Evolutionary conservation across 2,888 invertebrate species (phyloP), one percentile per base, ranked within the genome.

Genomic region (Yponomeuta sedellus): DNA sequence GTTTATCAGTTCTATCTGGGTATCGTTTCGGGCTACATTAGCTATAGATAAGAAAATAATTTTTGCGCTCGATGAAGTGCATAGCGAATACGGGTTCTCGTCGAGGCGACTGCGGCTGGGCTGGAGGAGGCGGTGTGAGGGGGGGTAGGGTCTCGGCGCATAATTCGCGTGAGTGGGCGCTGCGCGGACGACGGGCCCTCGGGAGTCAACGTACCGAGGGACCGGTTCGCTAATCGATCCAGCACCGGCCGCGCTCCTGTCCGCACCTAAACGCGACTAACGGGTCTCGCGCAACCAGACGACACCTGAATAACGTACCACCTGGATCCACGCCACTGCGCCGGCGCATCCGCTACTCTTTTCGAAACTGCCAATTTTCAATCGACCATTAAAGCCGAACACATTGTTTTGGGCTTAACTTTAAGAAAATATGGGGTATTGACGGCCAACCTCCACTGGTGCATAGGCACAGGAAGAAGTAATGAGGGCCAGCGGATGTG

Each of bases 201-300:
- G 77, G 85, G 89, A 89, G 89, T 89, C 91, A 90, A 91, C 80
- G 91, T 78, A 81, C 88, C 80, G 76, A 78, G 75, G 72, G 84
- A 89, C 90, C 91, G 90, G 90, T 91, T 89, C 83, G 81, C 84
- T 91, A 88, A 90, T 90, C 88, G 88, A 82, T 88, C 87, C 87
- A 77, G 82, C 83, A 80, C 80, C 79, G 82, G 77, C 78, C 75
- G 82, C 81, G 79, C 84, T 88, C 86, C 89, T 82, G 88, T 84
- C 87, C 79, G 81, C 86, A 79, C 84, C 87, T 86, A 82, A 84
- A 83, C 82, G 75, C 80, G 78, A 80, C 83, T 88, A 91, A 90
- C 90, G 90, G 91, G 86, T 83, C 78, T 82, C 81, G 75, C 73
- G 75, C 77, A 79, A 78, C 80, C 77, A 76, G 74, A 75, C 74